Percentiles rank a stretch among this genome's conserved stretches.
Evolutionary conservation across 1,140 invertebrate genomes (phyloP).

Genomic region (Leucophenga varia): DNA sequence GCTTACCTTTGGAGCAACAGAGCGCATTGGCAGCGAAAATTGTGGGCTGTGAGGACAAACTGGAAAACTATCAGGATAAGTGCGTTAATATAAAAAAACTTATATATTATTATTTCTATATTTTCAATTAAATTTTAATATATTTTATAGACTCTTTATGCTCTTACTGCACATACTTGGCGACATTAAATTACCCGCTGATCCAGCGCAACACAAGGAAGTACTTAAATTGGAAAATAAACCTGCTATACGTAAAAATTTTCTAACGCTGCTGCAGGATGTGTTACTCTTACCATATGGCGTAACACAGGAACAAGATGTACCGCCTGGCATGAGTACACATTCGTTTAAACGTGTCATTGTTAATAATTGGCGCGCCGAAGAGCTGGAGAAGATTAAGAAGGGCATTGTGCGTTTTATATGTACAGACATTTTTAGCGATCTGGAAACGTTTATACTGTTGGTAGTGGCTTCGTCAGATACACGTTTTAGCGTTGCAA

Average conservation of each 20-base stretch:
- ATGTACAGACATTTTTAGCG: conserved; percentile 71
- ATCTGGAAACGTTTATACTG: conserved; percentile 74
- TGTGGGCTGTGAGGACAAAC: conserved; percentile 78
- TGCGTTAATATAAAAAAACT: too few relatives aligned
- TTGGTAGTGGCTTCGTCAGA: conserved; percentile 84
- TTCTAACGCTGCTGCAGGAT: conserved; percentile 79
- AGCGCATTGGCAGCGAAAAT: conserved; percentile 73
- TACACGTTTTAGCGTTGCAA: conserved; percentile 64
- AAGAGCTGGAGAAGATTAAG: conserved; percentile 81
- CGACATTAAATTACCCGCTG: conserved; percentile 68
- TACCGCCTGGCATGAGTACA: conserved; percentile 79
- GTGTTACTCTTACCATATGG: conserved; percentile 76
- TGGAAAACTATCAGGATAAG: conserved; percentile 84
- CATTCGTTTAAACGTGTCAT: conserved; percentile 78
- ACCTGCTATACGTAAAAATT: conserved; percentile 59
- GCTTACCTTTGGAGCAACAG: conserved; percentile 75
- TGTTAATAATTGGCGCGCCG: conserved; percentile 72
- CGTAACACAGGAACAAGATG: conserved; percentile 46
- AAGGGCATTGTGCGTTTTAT: conserved; percentile 82
- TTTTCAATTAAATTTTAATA: too few relatives aligned
- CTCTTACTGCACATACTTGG: conserved; percentile 78
- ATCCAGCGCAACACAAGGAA: conserved; percentile 64
- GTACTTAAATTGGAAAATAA: conserved; percentile 63
- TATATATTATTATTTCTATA: too few relatives aligned
- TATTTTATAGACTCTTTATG: conserved; percentile 68